A percentile compares a stretch with the other conserved stretches of the same genome.
These are phyloP conservation scores for Periparus ater DNA, from an alignment of 2,797 vertebrate genomes.

Conservation along the genomic window DNA sequence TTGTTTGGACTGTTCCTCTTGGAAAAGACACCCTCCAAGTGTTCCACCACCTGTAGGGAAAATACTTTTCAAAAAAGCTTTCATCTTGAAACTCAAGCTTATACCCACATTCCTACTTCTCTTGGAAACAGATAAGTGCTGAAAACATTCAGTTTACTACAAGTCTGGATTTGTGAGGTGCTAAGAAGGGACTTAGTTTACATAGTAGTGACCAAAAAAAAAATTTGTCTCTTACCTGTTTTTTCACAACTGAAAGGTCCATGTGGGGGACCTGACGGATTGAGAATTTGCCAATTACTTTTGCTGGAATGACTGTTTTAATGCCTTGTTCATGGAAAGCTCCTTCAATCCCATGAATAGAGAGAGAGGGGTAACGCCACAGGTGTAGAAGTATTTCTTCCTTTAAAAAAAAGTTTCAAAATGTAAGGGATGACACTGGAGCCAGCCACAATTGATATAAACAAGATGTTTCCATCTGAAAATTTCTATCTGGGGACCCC, in stretches of 20 bases:
- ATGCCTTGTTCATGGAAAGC: slow-evolving; percentile 85
- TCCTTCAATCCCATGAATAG: slow-evolving; percentile 91
- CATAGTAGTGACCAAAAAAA: not conserved
- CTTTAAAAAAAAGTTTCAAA: slow-evolving; percentile 63
- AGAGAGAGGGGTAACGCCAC: slow-evolving; percentile 89
- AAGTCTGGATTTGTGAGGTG: not conserved
- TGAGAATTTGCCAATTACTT: slow-evolving; percentile 91
- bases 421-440: not conserved
- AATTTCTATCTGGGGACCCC: not conserved
- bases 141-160: not conserved
- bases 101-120: not conserved
- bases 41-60: slow-evolving; percentile 80
- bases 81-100: not conserved
- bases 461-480: not conserved
- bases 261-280: slow-evolving; percentile 90
- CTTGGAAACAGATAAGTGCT: not conserved
- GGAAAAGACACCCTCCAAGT: slow-evolving; percentile 85
- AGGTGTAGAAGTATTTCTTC: slow-evolving; percentile 87
- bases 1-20: slow-evolving; percentile 89
- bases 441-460: not conserved
- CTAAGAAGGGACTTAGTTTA: not conserved
- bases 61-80: not conserved
- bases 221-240: slow-evolving; percentile 79
- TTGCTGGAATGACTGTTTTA: slow-evolving; percentile 91
- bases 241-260: slow-evolving; percentile 81